Conservation (phyloP, 2,113 vertebrate species). For the Lepus americanus region DNA sequence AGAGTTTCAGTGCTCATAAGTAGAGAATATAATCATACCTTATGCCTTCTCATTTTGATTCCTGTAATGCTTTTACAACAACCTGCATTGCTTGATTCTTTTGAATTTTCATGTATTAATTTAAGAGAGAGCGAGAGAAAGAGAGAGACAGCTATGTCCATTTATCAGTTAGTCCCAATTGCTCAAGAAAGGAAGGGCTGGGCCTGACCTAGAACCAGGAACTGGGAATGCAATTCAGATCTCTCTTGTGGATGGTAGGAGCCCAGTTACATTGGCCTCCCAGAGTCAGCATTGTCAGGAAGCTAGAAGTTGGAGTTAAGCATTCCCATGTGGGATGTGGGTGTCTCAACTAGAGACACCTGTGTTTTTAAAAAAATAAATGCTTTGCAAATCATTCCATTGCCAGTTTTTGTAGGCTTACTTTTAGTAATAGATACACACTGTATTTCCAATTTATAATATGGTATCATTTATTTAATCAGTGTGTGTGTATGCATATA, state of each 20-base stretch:
- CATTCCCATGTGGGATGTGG: no score
- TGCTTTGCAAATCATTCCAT: background rate
- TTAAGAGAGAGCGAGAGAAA: no score
- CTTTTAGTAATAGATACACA: background rate
- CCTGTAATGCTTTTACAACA: background rate
- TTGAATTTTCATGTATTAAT: background rate
- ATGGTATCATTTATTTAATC: background rate
- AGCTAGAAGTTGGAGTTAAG: no score
- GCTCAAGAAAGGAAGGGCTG: no score
- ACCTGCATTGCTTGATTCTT: background rate
- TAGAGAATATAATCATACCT: accelerated
- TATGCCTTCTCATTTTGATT: background rate
- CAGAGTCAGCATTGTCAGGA: no score
- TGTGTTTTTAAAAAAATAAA: background rate
- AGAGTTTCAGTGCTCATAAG: background rate
- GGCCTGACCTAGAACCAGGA: no score
- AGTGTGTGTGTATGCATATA: background rate
- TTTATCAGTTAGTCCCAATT: no score
- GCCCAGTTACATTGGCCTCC: no score
- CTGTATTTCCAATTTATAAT: conserved; percentile 3
- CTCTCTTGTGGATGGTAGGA: no score
- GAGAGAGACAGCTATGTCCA: no score
- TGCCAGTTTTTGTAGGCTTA: background rate
- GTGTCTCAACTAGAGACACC: no score
- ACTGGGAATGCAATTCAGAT: no score